These are phyloP conservation scores for Phymorhynchus buccinoides DNA, from an alignment of 1,140 invertebrate species.

Conservation along the genomic window DNA sequence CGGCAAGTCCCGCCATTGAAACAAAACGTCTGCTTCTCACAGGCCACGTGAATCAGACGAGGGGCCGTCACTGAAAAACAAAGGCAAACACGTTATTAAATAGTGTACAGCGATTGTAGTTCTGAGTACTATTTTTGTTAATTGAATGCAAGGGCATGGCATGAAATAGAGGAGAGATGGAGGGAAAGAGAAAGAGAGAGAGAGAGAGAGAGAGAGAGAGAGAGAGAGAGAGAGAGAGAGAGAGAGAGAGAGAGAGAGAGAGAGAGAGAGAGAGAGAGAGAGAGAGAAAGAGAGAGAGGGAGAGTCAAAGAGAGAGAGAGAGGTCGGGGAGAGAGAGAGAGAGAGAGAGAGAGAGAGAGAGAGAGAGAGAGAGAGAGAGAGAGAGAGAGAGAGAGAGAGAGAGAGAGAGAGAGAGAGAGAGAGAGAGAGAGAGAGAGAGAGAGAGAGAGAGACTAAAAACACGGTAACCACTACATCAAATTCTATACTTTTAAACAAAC, in stretches of 20 bases:
- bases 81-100: not conserved
- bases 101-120: too few species aligned
- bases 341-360: constrained; percentile 21
- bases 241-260: too few species aligned
- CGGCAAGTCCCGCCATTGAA: constrained; percentile 31
- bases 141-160: too few species aligned
- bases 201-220: too few species aligned
- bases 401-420: constrained; percentile 18
- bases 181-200: too few species aligned
- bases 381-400: not conserved
- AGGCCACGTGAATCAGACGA: constrained; percentile 1
- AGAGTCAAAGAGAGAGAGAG: not conserved
- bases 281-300: not conserved
- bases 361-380: constrained; percentile 13
- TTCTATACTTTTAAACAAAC: too few species aligned
- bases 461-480: too few species aligned
- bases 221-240: too few species aligned
- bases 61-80: constrained; percentile 5
- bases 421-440: constrained; percentile 15
- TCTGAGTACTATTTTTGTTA: too few species aligned
- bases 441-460: not conserved
- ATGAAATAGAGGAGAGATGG: too few species aligned
- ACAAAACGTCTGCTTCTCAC: constrained; percentile 30
- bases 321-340: not conserved
- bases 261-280: too few species aligned